Percentiles rank a stretch among this genome's conserved stretches.
phyloP scores from a whole-genome alignment of 1,140 invertebrate genomes.

The Lasaia peninsularis region DNA sequence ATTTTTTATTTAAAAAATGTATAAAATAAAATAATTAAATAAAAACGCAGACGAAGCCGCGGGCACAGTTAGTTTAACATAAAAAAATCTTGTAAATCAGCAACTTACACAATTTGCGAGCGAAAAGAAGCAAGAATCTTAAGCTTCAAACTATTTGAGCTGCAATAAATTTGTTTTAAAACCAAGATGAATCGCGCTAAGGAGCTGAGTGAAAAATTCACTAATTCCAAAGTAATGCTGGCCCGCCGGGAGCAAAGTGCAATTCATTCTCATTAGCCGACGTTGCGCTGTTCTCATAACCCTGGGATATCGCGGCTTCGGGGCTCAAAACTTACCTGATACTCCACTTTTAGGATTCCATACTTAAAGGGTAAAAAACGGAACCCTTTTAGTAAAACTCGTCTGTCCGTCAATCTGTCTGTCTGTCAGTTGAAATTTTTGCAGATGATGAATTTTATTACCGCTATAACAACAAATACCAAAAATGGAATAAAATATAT shows the following conservation, averaged over 20 bases:
- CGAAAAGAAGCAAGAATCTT: conserved; percentile 11
- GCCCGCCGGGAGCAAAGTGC: conserved; percentile 33
- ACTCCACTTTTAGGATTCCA: too few species aligned
- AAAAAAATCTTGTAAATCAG: not conserved
- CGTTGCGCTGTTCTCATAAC: conserved; percentile 41
- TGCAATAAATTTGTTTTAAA: conserved; percentile 47
- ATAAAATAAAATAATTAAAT: too few species aligned
- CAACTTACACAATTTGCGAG: conserved; percentile 4
- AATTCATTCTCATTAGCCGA: conserved; percentile 58
- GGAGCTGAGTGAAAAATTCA: conserved; percentile 51
- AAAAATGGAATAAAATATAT: too few species aligned
- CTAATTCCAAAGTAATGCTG: conserved; percentile 50
- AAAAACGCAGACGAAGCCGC: too few species aligned
- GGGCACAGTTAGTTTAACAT: too few species aligned
- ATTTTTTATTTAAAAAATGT: too few species aligned
- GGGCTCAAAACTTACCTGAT: not conserved
- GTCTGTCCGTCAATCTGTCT: too few species aligned
- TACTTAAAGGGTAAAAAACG: too few species aligned
- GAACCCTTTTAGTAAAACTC: too few species aligned
- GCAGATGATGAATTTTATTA: too few species aligned
- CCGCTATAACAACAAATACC: too few species aligned
- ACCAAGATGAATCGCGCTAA: conserved; percentile 44
- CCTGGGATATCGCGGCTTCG: conserved; percentile 15
- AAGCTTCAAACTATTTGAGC: conserved; percentile 41
- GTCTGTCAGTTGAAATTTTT: too few species aligned